Evolutionary conservation across 2,797 vertebrate species (phyloP).

Genomic region (Fistularia tabacaria): DNA sequence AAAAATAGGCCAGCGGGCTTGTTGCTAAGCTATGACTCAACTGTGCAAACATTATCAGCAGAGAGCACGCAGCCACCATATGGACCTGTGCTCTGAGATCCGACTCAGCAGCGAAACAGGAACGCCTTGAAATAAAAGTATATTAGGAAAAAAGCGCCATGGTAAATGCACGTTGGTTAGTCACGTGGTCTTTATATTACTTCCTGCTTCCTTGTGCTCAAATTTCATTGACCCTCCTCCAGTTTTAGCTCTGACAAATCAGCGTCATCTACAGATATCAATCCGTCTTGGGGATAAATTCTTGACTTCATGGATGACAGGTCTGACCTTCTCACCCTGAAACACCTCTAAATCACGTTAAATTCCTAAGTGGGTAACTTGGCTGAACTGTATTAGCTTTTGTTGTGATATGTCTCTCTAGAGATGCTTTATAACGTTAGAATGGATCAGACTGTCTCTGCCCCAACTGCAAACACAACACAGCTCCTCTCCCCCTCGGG

Average conservation of each 20-base stretch:
- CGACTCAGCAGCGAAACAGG: neutral
- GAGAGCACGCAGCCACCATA: conserved; percentile 24
- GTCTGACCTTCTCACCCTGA: conserved; percentile 23
- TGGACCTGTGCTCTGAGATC: conserved; percentile 32
- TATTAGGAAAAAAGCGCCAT: neutral
- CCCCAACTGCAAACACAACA: conserved; percentile 36
- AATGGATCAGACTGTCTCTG: conserved; percentile 42
- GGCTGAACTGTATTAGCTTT: conserved; percentile 19
- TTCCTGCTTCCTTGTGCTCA: conserved; percentile 1
- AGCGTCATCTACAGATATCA: neutral
- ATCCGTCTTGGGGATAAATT: conserved; percentile 10
- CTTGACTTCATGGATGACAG: conserved; percentile 28
- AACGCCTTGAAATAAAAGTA: too few species aligned
- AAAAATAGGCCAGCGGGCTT: conserved; percentile 62
- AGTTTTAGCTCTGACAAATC: conserved; percentile 5
- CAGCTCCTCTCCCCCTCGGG: conserved; percentile 25
- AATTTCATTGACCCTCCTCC: conserved; percentile 16
- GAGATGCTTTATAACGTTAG: conserved; percentile 33
- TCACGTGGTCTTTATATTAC: neutral
- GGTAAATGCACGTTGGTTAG: conserved; percentile 11
- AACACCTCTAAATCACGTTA: conserved; percentile 14
- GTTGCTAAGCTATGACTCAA: conserved; percentile 69
- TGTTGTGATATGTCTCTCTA: conserved; percentile 24
- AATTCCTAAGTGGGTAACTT: conserved; percentile 34
- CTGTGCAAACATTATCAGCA: conserved; percentile 46